Percentiles rank a stretch among this genome's conserved stretches.
Conservation (phyloP, 2,113 vertebrate species). For the Tretioscincus oriximinensis region DNA sequence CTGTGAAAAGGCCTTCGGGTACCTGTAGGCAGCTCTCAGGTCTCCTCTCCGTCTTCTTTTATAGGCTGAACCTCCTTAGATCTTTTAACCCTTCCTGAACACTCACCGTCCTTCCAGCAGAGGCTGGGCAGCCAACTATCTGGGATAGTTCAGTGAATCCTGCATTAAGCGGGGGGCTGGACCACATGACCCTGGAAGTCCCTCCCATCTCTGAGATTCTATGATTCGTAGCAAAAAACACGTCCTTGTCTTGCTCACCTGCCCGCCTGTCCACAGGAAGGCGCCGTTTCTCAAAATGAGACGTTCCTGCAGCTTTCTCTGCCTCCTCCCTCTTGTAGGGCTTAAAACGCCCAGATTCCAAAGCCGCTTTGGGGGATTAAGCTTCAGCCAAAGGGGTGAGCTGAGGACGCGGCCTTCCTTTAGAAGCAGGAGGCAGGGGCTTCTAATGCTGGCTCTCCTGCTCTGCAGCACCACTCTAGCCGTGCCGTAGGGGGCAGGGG, state of each 20-base stretch:
- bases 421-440: not conserved
- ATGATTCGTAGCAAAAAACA: not conserved
- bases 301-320: not conserved
- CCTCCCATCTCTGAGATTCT: too few relatives aligned
- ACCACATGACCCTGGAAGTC: too few relatives aligned
- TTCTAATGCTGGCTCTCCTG: not conserved
- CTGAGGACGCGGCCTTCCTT: not conserved
- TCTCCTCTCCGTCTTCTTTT: too few relatives aligned
- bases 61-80: too few relatives aligned
- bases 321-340: too few relatives aligned
- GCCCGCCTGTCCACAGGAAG: not conserved
- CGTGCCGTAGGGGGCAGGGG: not conserved
- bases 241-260: not conserved
- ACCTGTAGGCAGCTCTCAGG: too few relatives aligned
- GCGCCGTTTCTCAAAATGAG: not conserved
- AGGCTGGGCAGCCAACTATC: too few relatives aligned
- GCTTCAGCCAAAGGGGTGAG: not conserved
- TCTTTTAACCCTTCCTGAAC: too few relatives aligned
- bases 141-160: too few relatives aligned
- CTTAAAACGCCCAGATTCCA: not conserved
- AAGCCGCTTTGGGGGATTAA: constrained; percentile 17
- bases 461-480: not conserved
- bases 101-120: too few relatives aligned
- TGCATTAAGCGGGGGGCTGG: too few relatives aligned
- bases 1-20: too few relatives aligned